phyloP scores from a whole-genome alignment of 2,113 vertebrate species.

The Spheniscus mendiculus region DNA sequence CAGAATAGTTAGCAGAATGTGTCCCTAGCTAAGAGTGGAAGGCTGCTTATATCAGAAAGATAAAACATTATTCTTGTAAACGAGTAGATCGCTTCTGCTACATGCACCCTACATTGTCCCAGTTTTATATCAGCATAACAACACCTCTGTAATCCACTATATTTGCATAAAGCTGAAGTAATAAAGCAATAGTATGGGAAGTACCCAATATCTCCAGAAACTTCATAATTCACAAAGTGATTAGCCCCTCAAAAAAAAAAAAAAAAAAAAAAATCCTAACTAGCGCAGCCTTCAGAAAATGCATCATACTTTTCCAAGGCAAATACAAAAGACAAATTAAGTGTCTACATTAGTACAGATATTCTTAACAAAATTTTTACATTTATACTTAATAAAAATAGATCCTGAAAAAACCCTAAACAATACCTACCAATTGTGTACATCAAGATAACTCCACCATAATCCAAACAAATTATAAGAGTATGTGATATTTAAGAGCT shows the following conservation, averaged over 20 bases:
- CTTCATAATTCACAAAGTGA: background rate
- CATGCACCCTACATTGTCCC: background rate
- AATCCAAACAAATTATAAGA: constrained; percentile 76
- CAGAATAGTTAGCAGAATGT: background rate
- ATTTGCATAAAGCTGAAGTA: background rate
- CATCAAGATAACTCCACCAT: constrained; percentile 41
- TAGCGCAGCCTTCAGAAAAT: background rate
- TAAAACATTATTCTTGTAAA: background rate
- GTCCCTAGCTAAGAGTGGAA: background rate
- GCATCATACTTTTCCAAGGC: background rate
- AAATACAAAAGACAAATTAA: background rate
- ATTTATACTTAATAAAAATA: constrained; percentile 45
- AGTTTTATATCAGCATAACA: background rate
- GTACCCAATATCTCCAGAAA: background rate
- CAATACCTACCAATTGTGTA: constrained; percentile 52
- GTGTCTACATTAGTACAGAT: background rate
- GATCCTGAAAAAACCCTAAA: constrained; percentile 21
- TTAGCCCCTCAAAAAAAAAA: background rate
- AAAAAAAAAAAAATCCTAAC: background rate
- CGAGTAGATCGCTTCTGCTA: background rate
- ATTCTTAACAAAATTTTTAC: constrained; percentile 35
- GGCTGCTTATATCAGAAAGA: background rate
- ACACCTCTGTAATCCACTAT: background rate
- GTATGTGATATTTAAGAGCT: constrained; percentile 93
- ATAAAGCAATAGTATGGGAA: background rate